These are phyloP conservation scores for Thripadectes ignobilis DNA, from an alignment of 2,797 vertebrate species.

Conservation along the genomic window DNA sequence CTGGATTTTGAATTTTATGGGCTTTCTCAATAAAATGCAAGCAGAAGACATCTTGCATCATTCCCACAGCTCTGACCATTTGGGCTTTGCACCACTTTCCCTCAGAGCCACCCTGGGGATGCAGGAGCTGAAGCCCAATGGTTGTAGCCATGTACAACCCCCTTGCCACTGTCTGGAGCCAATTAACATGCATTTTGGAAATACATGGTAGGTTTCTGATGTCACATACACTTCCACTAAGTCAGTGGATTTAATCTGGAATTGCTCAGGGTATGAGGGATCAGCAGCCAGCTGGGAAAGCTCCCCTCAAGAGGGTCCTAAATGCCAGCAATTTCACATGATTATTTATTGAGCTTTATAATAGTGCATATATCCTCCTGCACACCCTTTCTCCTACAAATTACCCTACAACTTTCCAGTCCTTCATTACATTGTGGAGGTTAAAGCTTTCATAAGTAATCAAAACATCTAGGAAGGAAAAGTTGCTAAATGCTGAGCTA, in stretches of 20 bases:
- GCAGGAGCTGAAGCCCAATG: not conserved
- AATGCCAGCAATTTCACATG: constrained; percentile 49
- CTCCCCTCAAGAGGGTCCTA: constrained; percentile 43
- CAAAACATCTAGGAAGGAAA: constrained; percentile 54
- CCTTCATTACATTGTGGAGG: constrained; percentile 30
- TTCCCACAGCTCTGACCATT: not conserved
- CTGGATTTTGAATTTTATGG: constrained; percentile 51
- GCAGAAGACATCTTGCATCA: constrained; percentile 20
- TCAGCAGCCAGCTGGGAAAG: constrained; percentile 31
- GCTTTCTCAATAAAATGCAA: constrained; percentile 27
- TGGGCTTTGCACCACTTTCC: not conserved
- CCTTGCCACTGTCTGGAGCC: constrained; percentile 3
- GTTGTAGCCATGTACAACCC: not conserved
- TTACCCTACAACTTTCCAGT: constrained; percentile 20
- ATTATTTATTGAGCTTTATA: constrained; percentile 66
- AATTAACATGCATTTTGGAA: not conserved
- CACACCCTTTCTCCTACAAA: constrained; percentile 33
- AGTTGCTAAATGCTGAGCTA: constrained; percentile 68
- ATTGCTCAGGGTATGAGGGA: constrained; percentile 39
- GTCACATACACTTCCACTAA: constrained; percentile 17
- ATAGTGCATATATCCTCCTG: not conserved
- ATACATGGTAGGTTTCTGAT: not conserved
- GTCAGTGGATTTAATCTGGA: constrained; percentile 42
- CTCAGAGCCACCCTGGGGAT: not conserved
- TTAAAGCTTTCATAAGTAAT: constrained; percentile 46